phyloP scores from a whole-genome alignment of 2,888 invertebrate genomes.

The Sminthurinus aureus region DNA sequence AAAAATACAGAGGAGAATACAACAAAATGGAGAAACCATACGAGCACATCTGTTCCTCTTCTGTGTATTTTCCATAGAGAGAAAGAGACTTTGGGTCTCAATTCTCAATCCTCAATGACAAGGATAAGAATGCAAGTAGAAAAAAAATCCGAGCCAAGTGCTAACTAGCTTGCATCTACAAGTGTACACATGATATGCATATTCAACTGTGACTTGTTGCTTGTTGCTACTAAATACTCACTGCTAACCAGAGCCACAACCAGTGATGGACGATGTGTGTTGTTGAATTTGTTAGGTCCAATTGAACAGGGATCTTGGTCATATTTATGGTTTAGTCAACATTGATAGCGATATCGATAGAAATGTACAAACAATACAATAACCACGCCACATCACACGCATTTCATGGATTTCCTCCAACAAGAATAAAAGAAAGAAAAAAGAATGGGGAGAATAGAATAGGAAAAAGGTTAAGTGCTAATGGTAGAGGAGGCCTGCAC shows the following conservation, averaged over 20 bases:
- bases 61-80: background rate
- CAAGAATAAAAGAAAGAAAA: background rate
- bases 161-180: slow-evolving; percentile 17
- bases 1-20: background rate
- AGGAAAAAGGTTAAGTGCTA: slow-evolving; percentile 23
- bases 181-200: background rate
- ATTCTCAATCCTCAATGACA: too few relatives aligned
- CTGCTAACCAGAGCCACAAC: background rate
- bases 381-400: background rate
- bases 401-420: background rate
- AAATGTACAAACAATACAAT: background rate
- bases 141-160: slow-evolving; percentile 12
- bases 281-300: background rate
- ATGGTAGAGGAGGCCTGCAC: background rate
- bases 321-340: background rate
- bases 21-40: slow-evolving; percentile 5
- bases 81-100: too few relatives aligned
- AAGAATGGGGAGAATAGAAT: background rate
- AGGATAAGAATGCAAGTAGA: background rate
- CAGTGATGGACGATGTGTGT: background rate
- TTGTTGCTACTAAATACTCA: background rate
- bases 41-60: slow-evolving; percentile 33
- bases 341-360: background rate
- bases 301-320: background rate
- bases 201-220: background rate